Evolutionary conservation across 2,888 invertebrate genomes (phyloP).

Genomic region (Agrenia bidenticulata): DNA sequence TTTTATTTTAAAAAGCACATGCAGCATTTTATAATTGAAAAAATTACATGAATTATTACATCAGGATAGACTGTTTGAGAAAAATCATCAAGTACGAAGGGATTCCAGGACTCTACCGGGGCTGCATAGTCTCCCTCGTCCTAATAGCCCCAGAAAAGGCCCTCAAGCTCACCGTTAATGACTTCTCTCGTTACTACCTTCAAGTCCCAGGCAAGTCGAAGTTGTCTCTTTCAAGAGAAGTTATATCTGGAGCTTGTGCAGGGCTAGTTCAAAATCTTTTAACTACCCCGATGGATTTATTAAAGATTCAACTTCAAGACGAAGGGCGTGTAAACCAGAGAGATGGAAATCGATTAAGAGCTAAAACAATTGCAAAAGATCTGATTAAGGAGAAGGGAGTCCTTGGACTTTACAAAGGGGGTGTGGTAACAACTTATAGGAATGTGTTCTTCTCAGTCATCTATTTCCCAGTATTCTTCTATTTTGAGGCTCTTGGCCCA

Average conservation of each 20-base stretch:
- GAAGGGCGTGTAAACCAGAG: neutral
- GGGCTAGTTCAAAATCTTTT: neutral
- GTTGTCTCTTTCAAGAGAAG: neutral
- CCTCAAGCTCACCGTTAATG: slow-evolving; percentile 1
- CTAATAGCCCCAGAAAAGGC: slow-evolving; percentile 12
- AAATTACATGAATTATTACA: neutral
- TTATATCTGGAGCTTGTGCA: neutral
- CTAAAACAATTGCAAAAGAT: neutral
- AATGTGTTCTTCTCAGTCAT: slow-evolving; percentile 10
- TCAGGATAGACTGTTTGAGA: slow-evolving; percentile 8
- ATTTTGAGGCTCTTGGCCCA: neutral
- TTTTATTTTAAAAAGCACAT: too few relatives aligned
- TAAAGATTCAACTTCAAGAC: slow-evolving; percentile 13
- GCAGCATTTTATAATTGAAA: neutral
- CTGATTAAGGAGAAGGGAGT: neutral
- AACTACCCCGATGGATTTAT: slow-evolving; percentile 14
- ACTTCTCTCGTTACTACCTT: neutral
- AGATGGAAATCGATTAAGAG: too few relatives aligned
- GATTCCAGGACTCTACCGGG: slow-evolving; percentile 8
- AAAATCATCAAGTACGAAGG: slow-evolving; percentile 10
- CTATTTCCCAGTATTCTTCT: slow-evolving; percentile 12
- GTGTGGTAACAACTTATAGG: neutral
- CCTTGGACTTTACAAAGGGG: slow-evolving; percentile 6
- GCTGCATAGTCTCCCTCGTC: neutral
- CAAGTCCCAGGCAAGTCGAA: neutral